phyloP scores from a whole-genome alignment of 30 jellyfish, hydroid and myxozoan species.

The Hydractinia symbiolongicarpus region DNA sequence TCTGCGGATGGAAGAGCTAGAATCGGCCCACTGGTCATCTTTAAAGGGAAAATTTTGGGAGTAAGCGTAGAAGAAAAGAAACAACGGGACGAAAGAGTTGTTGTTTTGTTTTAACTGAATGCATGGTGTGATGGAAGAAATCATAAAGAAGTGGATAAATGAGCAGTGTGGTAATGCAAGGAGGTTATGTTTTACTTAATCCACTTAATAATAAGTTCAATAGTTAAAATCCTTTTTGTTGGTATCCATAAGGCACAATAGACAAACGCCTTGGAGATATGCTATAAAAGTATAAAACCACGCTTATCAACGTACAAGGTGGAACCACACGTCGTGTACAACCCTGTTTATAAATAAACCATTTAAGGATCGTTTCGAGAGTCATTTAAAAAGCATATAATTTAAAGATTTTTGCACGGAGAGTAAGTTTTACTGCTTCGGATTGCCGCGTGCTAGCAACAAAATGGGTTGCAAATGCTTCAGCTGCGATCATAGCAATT shows the following conservation, averaged over 20 bases:
- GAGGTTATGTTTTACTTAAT: conserved; percentile 13
- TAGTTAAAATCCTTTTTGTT: not conserved
- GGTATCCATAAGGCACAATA: conserved; percentile 1
- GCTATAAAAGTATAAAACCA: not conserved
- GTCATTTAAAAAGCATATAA: not conserved
- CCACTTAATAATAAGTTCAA: not conserved
- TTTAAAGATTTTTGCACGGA: not conserved
- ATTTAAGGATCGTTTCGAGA: not conserved
- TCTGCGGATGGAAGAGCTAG: not conserved
- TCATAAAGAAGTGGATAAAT: not conserved
- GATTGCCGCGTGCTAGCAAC: not conserved
- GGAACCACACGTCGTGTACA: conserved; percentile 12
- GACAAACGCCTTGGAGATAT: not conserved
- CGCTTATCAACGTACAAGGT: not conserved
- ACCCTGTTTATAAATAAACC: conserved; percentile 6
- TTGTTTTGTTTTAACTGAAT: not conserved
- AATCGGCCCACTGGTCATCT: not conserved
- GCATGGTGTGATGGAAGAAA: conserved; percentile 13
- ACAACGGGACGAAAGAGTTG: not conserved
- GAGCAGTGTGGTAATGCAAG: conserved; percentile 9
- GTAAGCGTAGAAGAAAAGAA: not conserved
- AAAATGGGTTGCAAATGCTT: conserved; percentile 6
- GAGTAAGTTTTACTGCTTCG: conserved; percentile 13
- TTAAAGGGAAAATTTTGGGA: not conserved
- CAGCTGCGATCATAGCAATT: not conserved